Evolutionary conservation across 2,797 vertebrate species (phyloP).

Genomic region (Coregonus suidteri): DNA sequence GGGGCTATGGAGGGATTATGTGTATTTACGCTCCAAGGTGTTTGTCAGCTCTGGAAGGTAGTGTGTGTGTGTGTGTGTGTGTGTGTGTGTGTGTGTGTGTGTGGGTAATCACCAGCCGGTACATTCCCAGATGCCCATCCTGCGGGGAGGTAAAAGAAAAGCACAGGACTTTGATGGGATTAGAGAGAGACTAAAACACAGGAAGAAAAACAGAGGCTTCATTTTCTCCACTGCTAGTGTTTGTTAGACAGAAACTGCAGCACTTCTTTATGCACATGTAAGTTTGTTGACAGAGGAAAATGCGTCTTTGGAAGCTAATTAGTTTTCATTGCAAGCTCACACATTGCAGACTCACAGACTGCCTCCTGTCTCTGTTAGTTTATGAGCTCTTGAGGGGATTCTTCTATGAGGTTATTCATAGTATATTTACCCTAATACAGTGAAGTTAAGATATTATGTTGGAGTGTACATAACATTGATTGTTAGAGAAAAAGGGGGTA

Average conservation of each 20-base stretch:
- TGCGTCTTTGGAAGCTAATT: conserved; percentile 63
- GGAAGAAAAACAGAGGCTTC: conserved; percentile 47
- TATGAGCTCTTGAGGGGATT: conserved; percentile 59
- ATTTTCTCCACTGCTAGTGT: conserved; percentile 33
- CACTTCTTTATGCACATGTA: conserved; percentile 60
- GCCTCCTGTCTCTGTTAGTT: conserved; percentile 51
- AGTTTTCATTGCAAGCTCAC: conserved; percentile 43
- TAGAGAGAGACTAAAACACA: conserved; percentile 64
- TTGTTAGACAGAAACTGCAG: conserved; percentile 54
- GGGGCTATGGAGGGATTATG: conserved; percentile 60
- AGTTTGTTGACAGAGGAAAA: conserved; percentile 65
- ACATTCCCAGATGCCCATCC: conserved; percentile 55
- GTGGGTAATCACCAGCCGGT: conserved; percentile 56
- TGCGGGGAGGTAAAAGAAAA: conserved; percentile 41
- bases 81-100: conserved; percentile 15
- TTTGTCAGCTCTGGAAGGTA: conserved; percentile 48
- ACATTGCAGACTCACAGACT: conserved; percentile 36
- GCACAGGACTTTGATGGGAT: conserved; percentile 70
- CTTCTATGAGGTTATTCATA: conserved; percentile 56
- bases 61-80: too few relatives aligned
- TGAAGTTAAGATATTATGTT: not conserved
- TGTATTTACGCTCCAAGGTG: conserved; percentile 66
- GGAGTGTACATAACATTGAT: conserved; percentile 27
- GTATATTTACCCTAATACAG: conserved; percentile 59
- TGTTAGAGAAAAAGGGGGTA: conserved; percentile 8